Conservation (phyloP, 2,113 vertebrate genomes). For the Okapia johnstoni region DNA sequence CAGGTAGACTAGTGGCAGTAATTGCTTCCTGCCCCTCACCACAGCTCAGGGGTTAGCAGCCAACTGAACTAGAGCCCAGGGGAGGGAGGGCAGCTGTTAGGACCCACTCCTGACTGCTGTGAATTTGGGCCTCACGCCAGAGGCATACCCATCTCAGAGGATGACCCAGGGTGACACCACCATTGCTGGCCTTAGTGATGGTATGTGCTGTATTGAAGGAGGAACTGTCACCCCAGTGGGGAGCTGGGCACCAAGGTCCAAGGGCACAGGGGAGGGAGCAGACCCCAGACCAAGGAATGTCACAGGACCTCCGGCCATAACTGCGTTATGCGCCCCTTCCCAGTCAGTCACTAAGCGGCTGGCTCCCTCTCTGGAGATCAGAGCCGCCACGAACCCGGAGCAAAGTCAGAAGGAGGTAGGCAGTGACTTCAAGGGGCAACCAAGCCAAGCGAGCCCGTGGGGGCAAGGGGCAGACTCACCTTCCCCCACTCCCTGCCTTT, state of each 20-base stretch:
- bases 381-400: neutral
- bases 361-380: neutral
- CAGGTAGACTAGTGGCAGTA: neutral
- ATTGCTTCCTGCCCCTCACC: neutral
- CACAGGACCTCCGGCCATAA: neutral
- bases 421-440: neutral
- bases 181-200: neutral
- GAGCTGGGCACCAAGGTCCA: neutral
- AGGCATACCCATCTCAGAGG: neutral
- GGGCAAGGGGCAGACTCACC: neutral
- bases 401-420: no score
- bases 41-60: neutral
- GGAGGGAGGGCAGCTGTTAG: neutral
- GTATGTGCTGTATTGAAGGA: neutral
- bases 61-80: neutral
- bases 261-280: fast-evolving
- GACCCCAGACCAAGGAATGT: neutral
- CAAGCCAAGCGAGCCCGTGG: no score
- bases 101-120: neutral
- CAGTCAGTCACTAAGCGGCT: no score
- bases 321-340: fast-evolving
- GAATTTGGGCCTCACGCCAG: neutral
- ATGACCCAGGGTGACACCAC: neutral
- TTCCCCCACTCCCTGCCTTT: neutral
- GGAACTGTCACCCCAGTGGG: neutral